Evolutionary conservation across 2,797 vertebrate species (phyloP).

Genomic region (Myiothlypis chrysogaster): DNA sequence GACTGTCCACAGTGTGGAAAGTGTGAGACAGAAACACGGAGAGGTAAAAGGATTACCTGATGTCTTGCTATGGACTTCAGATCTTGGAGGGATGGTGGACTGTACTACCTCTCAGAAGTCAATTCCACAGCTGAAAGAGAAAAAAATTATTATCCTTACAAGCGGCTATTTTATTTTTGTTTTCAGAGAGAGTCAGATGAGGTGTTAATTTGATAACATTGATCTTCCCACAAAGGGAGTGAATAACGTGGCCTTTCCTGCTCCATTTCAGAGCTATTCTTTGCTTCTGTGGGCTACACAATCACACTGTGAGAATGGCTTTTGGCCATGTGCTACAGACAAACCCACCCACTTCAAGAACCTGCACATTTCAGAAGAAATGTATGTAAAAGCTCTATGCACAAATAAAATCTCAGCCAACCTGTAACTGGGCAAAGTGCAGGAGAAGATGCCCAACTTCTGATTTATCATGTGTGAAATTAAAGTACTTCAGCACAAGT

Average conservation of each 20-base stretch:
- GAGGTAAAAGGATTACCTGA: background rate
- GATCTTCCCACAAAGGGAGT: background rate
- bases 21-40: background rate
- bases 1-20: background rate
- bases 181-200: background rate
- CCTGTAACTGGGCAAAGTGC: background rate
- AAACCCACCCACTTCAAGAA: background rate
- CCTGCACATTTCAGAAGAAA: background rate
- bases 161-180: background rate
- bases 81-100: background rate
- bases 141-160: background rate
- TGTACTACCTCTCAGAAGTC: background rate
- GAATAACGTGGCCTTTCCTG: background rate
- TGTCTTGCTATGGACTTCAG: background rate
- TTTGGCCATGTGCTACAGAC: background rate
- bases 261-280: background rate
- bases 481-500: background rate
- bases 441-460: background rate
- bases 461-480: background rate
- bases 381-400: background rate
- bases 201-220: background rate
- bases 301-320: background rate
- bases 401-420: background rate
- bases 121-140: background rate
- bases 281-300: background rate